Evolutionary conservation across 2,797 vertebrate genomes (phyloP), one percentile per base, ranked within the genome.

Genomic region (Oreochromis grahami): DNA sequence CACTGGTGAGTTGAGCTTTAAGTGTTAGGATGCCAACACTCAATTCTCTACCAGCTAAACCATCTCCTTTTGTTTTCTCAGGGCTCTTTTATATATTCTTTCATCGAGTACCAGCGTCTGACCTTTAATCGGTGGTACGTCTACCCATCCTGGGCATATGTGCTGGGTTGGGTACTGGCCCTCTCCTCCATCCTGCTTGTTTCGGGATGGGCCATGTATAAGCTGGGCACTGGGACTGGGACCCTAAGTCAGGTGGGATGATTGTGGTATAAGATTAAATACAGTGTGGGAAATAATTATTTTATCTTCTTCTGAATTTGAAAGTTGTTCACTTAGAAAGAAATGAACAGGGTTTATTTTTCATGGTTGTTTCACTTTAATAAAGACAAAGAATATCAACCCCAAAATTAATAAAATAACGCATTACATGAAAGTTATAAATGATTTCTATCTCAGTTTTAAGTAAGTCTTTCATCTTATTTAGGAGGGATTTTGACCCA

Each of bases 101-200:
- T 97, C 5, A 93, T 97, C 10, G 88, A 97, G 85, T 97, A 97
- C 93, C 93, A 95, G 24, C 97, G 97, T 82, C 90, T 98, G 81
- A 97, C 94, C 0, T 94, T 96, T 80, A 97, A 96, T 76, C 97
- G 95, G 19, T 96, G 94, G 92, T 98, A 98, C 0, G 56, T 96
- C 51, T 98, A 98, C 60, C 97, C 97, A 0, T 15, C 36, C 0
- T 98, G 98, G 97, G 97, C 95, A 0, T 95, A 98, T 36, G 88
- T 91, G 7, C 65, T 97, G 2, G 97, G 97, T 19, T 98, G 97
- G 97, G 12, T 95, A 12, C 81, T 97, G 92, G 95, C 96, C 15
- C 89, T 97, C 52, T 98, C 97, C 84, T 98, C 97, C 80, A 97
- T 97, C 91, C 24, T 97, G 3, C 86, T 97, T 29, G 95, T 97